Percentiles rank a stretch among this genome's conserved stretches.
Conservation (phyloP, 2,888 invertebrate genomes). For the Sthenelais limicola region DNA sequence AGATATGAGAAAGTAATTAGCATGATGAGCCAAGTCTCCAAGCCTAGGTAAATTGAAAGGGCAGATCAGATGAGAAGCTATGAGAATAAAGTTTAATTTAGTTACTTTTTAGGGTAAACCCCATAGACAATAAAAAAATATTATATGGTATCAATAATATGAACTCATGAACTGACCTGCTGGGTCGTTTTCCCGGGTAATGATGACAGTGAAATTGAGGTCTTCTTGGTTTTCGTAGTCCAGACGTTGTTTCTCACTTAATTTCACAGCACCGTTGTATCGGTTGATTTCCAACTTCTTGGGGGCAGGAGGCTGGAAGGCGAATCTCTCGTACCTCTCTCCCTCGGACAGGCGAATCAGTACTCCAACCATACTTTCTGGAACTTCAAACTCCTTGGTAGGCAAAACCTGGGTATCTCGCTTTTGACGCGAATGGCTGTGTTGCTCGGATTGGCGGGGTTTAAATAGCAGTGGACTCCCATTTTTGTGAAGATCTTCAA, state of each 20-base stretch:
- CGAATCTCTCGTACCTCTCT: constrained; percentile 40
- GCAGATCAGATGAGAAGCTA: too few relatives aligned
- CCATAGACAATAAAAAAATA: too few relatives aligned
- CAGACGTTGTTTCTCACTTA: constrained; percentile 49
- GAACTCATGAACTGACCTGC: constrained; percentile 72
- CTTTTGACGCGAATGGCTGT: constrained; percentile 20
- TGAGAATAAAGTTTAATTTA: too few relatives aligned
- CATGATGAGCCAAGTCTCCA: too few relatives aligned
- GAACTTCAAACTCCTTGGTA: constrained; percentile 40
- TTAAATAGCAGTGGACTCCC: constrained; percentile 22
- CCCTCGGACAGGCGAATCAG: constrained; percentile 27
- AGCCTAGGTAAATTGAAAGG: too few relatives aligned
- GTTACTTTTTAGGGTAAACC: too few relatives aligned
- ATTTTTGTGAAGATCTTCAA: constrained; percentile 38
- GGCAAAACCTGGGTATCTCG: constrained; percentile 10
- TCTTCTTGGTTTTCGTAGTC: constrained; percentile 83
- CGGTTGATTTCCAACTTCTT: constrained; percentile 47
- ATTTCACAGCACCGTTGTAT: constrained; percentile 45
- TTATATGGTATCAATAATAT: too few relatives aligned
- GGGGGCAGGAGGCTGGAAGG: constrained; percentile 49
- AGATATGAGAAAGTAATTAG: too few relatives aligned
- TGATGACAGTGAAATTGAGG: constrained; percentile 57
- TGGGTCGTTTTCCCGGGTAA: constrained; percentile 49
- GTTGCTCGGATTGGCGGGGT: constrained; percentile 4
- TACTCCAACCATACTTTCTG: constrained; percentile 32